phyloP scores from a whole-genome alignment of 2,797 vertebrate genomes.

The Sebastes steindachneri region DNA sequence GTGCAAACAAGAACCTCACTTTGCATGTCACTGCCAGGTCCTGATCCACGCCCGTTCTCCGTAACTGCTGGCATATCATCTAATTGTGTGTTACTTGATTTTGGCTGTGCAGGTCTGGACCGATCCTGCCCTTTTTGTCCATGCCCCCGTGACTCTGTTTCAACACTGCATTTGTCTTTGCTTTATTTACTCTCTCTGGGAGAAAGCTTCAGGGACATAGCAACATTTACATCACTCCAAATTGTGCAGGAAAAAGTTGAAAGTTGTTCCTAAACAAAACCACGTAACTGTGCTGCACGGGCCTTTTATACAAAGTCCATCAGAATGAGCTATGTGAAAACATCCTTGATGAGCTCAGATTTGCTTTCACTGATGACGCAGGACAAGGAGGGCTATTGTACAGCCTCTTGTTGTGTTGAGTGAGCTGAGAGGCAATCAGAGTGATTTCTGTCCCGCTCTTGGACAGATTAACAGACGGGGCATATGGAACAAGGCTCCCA shows the following conservation, averaged over 20 bases:
- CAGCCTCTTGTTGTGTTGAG: constrained; percentile 42
- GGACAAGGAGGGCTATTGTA: constrained; percentile 50
- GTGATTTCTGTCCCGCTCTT: constrained; percentile 46
- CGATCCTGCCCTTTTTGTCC: constrained; percentile 37
- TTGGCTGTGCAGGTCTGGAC: constrained; percentile 63
- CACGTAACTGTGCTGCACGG: background rate
- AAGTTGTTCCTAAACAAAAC: constrained; percentile 12
- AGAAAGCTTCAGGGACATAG: background rate
- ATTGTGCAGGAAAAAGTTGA: background rate
- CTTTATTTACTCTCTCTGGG: background rate
- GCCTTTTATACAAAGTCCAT: constrained; percentile 17
- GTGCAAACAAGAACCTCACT: constrained; percentile 26
- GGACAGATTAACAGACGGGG: constrained; percentile 41
- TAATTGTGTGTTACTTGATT: constrained; percentile 71
- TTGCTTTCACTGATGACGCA: constrained; percentile 42
- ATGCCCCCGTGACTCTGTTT: constrained; percentile 9
- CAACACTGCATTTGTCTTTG: background rate
- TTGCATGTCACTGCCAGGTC: constrained; percentile 47
- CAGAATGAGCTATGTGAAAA: constrained; percentile 41
- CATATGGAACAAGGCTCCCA: constrained; percentile 54
- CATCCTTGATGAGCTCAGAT: constrained; percentile 25
- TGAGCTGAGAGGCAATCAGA: constrained; percentile 53
- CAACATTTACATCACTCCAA: background rate
- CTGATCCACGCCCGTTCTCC: constrained; percentile 51
- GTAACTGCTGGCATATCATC: constrained; percentile 31